Base-by-base conservation (phyloP, 2,113 vertebrate species). In the Balaeniceps rex region DNA sequence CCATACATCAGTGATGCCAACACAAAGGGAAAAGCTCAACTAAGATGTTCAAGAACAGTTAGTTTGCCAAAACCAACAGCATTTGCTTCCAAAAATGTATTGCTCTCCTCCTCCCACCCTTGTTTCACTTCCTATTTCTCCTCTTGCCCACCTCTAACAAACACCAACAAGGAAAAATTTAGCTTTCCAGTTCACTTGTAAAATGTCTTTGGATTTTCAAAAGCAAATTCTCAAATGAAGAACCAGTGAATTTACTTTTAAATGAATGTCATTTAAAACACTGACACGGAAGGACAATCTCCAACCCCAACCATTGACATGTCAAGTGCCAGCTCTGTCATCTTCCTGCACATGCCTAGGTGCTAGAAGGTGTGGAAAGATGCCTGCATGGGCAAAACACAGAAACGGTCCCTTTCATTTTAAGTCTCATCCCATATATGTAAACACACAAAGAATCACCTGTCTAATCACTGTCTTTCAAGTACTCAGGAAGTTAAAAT, bases 401-500 rank as follows among this genome's bases (percentile, higher is more conserved):
- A n/a, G 40, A 88, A 61, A 92, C 95, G 36, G 87, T 91, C 70
- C 88, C 87, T 93, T 94, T 85, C 36, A 8, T 40, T 78, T 0
- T 54, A 93, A 91, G 49, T 88, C 64, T 74, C 66, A 85, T 14
- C 14, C 26, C 34, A 31, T 21, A 71, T 26, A 93, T 54, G 80
- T 94, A 95, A 95, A 94, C 75, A 94, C 3, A 2, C 63, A 60
- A 90, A 83, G 31, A 83, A 70, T 87, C 52, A 78, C 21, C 31
- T 87, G 44, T 42, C 40, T 87, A 82, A 57, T 94, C 18, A 42
- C 33, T 54, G 40, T 31, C 77, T 95, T 96, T 97, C 92, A 97
- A 96, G 76, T 91, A 91, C 33, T 82, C 54, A 90, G 64, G 76
- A 95, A 72, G 57, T 69, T 83, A 82, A 87, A 58, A 58, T 57